Evolutionary conservation across 2,797 vertebrate genomes (phyloP).

Genomic region (Lerista edwardsae): DNA sequence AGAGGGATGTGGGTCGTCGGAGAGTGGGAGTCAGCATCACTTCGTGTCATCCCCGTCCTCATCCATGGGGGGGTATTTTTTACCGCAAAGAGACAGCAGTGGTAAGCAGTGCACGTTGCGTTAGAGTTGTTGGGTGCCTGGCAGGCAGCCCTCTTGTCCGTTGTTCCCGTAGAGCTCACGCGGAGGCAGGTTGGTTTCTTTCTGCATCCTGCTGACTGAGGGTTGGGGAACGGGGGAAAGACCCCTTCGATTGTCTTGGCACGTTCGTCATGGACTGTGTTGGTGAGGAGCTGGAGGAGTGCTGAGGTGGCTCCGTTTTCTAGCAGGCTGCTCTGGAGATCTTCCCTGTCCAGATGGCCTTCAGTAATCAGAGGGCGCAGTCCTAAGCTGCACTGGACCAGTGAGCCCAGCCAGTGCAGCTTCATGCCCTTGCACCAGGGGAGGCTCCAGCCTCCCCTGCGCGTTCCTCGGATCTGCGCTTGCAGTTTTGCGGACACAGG

Average conservation of each 20-base stretch:
- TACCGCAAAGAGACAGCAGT: slow-evolving; percentile 87
- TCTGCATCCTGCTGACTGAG: not conserved
- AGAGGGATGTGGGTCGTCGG: slow-evolving; percentile 90
- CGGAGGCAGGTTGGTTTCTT: not conserved
- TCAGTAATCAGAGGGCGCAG: no score
- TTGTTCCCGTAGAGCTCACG: no score
- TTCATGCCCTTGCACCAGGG: no score
- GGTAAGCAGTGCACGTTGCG: no score
- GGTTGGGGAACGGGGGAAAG: not conserved
- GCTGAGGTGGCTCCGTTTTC: not conserved
- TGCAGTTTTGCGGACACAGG: no score
- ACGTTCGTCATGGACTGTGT: not conserved
- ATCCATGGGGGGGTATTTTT: slow-evolving; percentile 87
- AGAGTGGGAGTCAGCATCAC: slow-evolving; percentile 92
- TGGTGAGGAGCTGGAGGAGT: not conserved
- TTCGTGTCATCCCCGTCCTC: slow-evolving; percentile 85
- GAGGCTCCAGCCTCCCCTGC: no score
- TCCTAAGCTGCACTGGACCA: no score
- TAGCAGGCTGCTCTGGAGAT: not conserved
- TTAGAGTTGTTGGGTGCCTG: no score
- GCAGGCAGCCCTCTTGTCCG: not conserved
- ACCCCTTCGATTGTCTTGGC: not conserved
- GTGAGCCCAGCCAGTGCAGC: no score
- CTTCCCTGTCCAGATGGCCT: not conserved
- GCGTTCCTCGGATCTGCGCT: no score